These are phyloP conservation scores for Corythaixoides concolor DNA, from an alignment of 2,113 vertebrate species.

Conservation along the genomic window DNA sequence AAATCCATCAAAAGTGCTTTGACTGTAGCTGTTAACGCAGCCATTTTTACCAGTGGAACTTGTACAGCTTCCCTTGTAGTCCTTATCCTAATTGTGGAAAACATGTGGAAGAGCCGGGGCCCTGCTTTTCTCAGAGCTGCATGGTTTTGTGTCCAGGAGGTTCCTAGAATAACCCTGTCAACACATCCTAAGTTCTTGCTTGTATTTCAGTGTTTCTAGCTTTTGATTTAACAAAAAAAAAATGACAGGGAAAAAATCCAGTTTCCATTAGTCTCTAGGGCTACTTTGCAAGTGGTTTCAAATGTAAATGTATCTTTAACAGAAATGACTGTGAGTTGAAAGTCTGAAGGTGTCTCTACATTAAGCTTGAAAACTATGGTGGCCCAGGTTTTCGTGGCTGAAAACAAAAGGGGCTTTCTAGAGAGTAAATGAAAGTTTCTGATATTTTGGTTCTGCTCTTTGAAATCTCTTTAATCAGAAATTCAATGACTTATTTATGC, in stretches of 20 bases:
- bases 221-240: not conserved
- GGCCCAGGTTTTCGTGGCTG: not conserved
- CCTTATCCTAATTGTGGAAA: not conserved
- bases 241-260: not conserved
- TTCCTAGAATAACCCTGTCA: not conserved
- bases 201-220: not conserved
- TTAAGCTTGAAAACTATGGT: not conserved
- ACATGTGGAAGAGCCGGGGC: not conserved
- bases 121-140: not conserved
- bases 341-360: not conserved
- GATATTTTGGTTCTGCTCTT: not conserved
- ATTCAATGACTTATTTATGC: not conserved
- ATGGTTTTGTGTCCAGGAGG: not conserved
- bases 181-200: not conserved
- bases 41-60: not conserved
- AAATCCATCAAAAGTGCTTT: not conserved
- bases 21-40: not conserved
- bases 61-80: not conserved
- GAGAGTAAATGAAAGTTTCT: not conserved
- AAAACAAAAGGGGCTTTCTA: not conserved
- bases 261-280: not conserved
- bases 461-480: not conserved
- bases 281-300: not conserved
- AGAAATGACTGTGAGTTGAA: not conserved
- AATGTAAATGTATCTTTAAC: not conserved